Percentiles rank a stretch among this genome's conserved stretches.
Evolutionary conservation across 2,797 vertebrate species (phyloP).

Genomic region (Yasuhikotakia modesta): DNA sequence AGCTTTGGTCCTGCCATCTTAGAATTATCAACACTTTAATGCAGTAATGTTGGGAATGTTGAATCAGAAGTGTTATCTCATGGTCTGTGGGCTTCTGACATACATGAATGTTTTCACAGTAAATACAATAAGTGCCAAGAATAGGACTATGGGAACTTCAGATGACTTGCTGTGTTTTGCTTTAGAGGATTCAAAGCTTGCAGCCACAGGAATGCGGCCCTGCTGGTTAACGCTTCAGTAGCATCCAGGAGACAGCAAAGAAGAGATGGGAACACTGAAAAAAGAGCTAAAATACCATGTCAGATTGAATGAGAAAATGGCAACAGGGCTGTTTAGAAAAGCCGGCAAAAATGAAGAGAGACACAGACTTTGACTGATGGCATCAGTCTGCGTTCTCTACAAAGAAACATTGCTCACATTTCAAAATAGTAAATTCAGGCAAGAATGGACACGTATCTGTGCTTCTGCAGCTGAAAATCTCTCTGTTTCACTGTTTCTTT

Average conservation of each 20-base stretch:
- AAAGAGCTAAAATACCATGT: conserved; percentile 26
- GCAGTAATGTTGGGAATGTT: neutral
- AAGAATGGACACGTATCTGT: conserved; percentile 73
- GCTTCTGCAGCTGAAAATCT: conserved; percentile 72
- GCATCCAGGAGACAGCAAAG: conserved; percentile 1
- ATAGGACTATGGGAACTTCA: conserved; percentile 38
- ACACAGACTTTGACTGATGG: conserved; percentile 68
- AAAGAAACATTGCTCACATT: conserved; percentile 77
- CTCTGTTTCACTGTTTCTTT: conserved; percentile 15
- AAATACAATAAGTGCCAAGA: conserved; percentile 28
- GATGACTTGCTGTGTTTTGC: conserved; percentile 24
- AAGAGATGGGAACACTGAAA: conserved; percentile 49
- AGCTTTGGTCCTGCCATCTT: neutral
- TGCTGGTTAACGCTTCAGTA: conserved; percentile 42
- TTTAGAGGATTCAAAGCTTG: conserved; percentile 32
- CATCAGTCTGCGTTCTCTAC: conserved; percentile 74
- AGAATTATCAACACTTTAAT: neutral
- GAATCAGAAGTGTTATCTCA: conserved; percentile 10
- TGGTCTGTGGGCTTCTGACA: conserved; percentile 14
- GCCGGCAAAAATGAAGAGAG: conserved; percentile 59
- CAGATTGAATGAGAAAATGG: conserved; percentile 53
- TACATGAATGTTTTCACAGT: conserved; percentile 29
- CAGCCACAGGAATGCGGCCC: conserved; percentile 40
- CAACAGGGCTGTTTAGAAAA: conserved; percentile 53
- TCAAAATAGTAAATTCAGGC: conserved; percentile 76